phyloP scores from a whole-genome alignment of 2,888 invertebrate genomes.

The Neoascia interrupta region DNA sequence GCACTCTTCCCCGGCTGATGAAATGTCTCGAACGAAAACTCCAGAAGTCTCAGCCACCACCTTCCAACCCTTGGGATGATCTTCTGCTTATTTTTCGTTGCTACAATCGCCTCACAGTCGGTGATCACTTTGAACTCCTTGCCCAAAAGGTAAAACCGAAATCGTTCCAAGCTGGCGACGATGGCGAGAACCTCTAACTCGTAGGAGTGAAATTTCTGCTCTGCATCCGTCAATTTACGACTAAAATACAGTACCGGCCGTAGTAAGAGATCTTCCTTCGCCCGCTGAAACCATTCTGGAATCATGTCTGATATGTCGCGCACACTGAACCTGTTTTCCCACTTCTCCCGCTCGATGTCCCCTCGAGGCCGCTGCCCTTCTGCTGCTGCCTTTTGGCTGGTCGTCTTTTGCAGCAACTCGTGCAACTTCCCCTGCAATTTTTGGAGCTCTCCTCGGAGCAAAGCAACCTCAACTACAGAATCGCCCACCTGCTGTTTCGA shows the following conservation, averaged over 20 bases:
- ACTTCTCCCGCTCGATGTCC: too few species aligned
- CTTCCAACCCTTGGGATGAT: neutral
- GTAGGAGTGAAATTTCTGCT: conserved; percentile 23
- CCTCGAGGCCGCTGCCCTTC: too few species aligned
- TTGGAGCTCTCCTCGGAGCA: too few species aligned
- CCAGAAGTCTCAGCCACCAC: conserved; percentile 20
- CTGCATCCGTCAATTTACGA: neutral
- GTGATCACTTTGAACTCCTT: conserved; percentile 12
- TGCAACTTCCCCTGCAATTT: too few species aligned
- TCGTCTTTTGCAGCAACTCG: too few species aligned
- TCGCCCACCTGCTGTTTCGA: too few species aligned
- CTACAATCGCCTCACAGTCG: conserved; percentile 20
- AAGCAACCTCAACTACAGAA: too few species aligned
- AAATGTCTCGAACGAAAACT: conserved; percentile 16
- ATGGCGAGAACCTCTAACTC: conserved; percentile 24
- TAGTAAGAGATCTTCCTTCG: neutral
- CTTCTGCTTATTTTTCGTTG: conserved; percentile 24
- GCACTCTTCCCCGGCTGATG: conserved; percentile 15
- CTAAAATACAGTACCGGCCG: neutral
- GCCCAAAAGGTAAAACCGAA: conserved; percentile 5
- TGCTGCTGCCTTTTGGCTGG: too few species aligned
- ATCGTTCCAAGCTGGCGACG: neutral
- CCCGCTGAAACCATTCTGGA: neutral
- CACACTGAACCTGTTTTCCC: too few species aligned
- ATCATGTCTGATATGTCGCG: too few species aligned